Conservation (phyloP, 2,797 vertebrate species). For the Sandelia bainsii region DNA sequence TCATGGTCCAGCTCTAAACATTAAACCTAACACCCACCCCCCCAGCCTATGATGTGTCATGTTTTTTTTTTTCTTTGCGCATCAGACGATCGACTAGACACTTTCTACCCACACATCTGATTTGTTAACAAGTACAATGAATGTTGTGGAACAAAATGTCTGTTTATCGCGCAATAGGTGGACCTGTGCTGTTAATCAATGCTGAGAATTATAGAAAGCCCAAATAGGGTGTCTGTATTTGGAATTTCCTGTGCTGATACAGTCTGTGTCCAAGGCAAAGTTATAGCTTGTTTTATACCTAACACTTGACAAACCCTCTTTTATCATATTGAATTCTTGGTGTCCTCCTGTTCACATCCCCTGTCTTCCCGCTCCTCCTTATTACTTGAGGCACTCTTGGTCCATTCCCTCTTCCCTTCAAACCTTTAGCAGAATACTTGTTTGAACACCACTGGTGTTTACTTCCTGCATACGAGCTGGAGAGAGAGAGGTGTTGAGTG, state of each 20-base stretch:
- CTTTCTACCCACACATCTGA: slow-evolving; percentile 5
- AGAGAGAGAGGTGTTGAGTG: slow-evolving; percentile 67
- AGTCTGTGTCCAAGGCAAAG: neutral
- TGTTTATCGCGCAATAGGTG: neutral
- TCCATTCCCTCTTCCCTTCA: slow-evolving; percentile 27
- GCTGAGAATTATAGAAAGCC: neutral
- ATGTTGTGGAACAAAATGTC: neutral
- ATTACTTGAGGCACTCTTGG: slow-evolving; percentile 27
- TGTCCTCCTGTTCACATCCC: slow-evolving; percentile 8
- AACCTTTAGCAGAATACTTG: slow-evolving; percentile 43
- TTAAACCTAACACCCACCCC: neutral
- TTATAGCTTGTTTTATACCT: too few relatives aligned
- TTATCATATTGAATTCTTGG: slow-evolving; percentile 14
- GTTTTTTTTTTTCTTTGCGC: too few relatives aligned
- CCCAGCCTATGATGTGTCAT: neutral
- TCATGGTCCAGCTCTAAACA: neutral
- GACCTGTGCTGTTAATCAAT: neutral
- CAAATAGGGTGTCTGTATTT: neutral
- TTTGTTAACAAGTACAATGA: slow-evolving; percentile 5
- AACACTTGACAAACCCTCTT: too few relatives aligned
- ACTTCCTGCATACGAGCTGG: slow-evolving; percentile 68
- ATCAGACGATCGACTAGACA: neutral
- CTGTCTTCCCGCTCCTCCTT: neutral
- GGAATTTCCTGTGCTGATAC: neutral
- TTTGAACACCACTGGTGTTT: slow-evolving; percentile 54